Evolutionary conservation across 1,140 invertebrate genomes (phyloP).

Genomic region (Procambarus virginalis): DNA sequence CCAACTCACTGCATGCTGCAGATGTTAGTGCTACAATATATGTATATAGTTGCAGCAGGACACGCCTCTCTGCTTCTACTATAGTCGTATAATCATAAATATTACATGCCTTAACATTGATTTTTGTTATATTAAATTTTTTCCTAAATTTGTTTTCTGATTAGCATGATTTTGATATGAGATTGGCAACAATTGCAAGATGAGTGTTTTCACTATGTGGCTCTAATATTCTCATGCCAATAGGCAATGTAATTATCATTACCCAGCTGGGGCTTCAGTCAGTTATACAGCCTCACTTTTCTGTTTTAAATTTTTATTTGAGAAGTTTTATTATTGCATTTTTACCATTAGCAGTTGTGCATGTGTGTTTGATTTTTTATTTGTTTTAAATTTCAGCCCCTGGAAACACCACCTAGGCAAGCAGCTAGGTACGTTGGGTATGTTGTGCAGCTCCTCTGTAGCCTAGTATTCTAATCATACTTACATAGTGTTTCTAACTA

Average conservation of each 20-base stretch:
- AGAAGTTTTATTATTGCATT: constrained; percentile 44
- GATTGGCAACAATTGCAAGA: neutral
- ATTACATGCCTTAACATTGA: neutral
- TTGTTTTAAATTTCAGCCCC: constrained; percentile 80
- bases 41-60: constrained; percentile 48
- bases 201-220: constrained; percentile 16
- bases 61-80: constrained; percentile 19
- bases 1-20: constrained; percentile 42
- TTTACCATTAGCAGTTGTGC: constrained; percentile 61
- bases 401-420: constrained; percentile 77
- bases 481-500: neutral
- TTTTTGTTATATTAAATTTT: neutral
- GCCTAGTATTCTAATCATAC: neutral
- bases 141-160: neutral
- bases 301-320: constrained; percentile 34
- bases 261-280: constrained; percentile 4
- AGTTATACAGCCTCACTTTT: neutral
- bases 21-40: constrained; percentile 21
- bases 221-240: neutral
- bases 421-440: constrained; percentile 79
- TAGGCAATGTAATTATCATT: constrained; percentile 8
- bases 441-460: constrained; percentile 41
- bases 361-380: constrained; percentile 72
- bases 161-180: constrained; percentile 5
- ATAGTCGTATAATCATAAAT: neutral